phyloP scores from a whole-genome alignment of 1,140 invertebrate species.

The Drosophila jambulina region DNA sequence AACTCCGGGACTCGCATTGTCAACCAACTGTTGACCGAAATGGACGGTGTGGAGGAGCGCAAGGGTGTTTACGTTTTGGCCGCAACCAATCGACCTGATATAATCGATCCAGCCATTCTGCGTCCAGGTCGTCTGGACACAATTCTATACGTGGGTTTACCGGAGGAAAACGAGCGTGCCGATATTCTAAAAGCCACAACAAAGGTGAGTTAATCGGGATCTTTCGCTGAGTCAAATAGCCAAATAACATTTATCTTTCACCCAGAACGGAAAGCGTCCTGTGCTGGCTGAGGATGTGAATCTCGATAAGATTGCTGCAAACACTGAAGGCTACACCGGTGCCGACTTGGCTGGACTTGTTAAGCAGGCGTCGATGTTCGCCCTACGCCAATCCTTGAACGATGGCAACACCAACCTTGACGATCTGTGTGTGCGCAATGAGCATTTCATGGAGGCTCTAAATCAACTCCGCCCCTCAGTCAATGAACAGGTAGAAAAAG shows the following conservation, averaged over 20 bases:
- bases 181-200: conserved; percentile 97
- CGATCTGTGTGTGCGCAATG: conserved; percentile 65
- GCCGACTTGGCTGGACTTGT: conserved; percentile 96
- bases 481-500: conserved; percentile 59
- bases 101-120: conserved; percentile 97
- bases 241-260: neutral
- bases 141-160: conserved; percentile 97
- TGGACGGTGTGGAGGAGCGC: conserved; percentile 97
- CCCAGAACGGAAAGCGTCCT: conserved; percentile 91
- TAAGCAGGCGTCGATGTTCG: conserved; percentile 92
- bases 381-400: conserved; percentile 89
- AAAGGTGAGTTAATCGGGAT: conserved; percentile 87
- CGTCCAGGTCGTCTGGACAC: conserved; percentile 97
- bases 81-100: conserved; percentile 98
- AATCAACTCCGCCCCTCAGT: conserved; percentile 76
- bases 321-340: conserved; percentile 94
- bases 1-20: conserved; percentile 93
- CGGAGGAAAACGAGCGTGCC: conserved; percentile 90
- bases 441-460: conserved; percentile 75
- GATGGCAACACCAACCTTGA: conserved; percentile 57
- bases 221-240: neutral
- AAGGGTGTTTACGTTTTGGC: conserved; percentile 97
- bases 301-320: conserved; percentile 89
- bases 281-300: conserved; percentile 91
- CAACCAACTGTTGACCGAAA: conserved; percentile 98